These are phyloP conservation scores for Malurus elegans DNA, from an alignment of 2,113 vertebrate species.

Conservation along the genomic window DNA sequence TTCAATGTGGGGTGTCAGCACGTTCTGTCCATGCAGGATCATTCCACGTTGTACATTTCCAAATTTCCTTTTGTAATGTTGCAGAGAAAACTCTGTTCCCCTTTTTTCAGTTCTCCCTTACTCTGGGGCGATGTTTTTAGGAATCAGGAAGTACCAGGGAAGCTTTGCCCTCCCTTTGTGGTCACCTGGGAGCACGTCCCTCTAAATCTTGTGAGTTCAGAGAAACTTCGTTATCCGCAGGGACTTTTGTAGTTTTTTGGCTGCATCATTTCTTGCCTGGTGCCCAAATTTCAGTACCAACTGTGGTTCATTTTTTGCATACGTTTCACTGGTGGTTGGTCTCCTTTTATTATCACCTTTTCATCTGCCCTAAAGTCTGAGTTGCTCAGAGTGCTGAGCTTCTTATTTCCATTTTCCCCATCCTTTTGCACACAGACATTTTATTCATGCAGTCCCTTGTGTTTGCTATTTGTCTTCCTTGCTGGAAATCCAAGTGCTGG, in stretches of 20 bases:
- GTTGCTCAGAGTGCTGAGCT: neutral
- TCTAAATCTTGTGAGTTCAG: neutral
- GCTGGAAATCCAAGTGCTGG: neutral
- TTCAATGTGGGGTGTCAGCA: rapidly evolving
- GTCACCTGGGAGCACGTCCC: rapidly evolving
- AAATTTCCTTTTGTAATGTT: neutral
- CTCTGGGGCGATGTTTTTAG: neutral
- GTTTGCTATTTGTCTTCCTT: neutral
- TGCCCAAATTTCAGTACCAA: neutral
- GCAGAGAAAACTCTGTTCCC: neutral
- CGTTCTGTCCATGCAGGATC: rapidly evolving
- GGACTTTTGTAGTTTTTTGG: neutral
- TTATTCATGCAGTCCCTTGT: neutral
- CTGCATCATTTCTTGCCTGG: neutral
- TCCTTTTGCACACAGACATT: neutral
- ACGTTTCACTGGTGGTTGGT: neutral
- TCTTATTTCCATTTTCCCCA: neutral
- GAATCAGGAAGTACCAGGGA: neutral
- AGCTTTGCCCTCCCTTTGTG: neutral
- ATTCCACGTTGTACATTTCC: rapidly evolving
- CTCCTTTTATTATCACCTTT: neutral
- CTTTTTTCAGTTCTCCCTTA: neutral
- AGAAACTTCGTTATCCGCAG: neutral
- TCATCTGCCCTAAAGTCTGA: neutral
- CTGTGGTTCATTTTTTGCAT: neutral